Evolutionary conservation across 2,113 vertebrate genomes (phyloP).

Genomic region (Thomomys bottae): DNA sequence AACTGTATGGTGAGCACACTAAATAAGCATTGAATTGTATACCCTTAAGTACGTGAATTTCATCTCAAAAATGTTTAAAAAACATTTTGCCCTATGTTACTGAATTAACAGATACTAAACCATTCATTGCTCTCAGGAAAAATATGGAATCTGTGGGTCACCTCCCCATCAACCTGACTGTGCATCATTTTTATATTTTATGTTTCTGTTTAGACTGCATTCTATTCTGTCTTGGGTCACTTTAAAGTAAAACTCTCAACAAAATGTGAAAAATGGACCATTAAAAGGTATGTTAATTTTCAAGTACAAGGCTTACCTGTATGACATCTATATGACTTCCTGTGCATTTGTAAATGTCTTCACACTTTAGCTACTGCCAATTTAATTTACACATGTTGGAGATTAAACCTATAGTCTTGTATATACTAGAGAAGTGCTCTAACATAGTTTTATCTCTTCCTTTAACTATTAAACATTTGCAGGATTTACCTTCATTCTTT

Average conservation of each 20-base stretch:
- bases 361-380: neutral
- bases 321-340: neutral
- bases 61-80: no score
- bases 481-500: slow-evolving; percentile 59
- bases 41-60: neutral
- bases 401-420: neutral
- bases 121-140: neutral
- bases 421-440: neutral
- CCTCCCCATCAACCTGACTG: neutral
- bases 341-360: slow-evolving; percentile 35
- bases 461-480: slow-evolving; percentile 31
- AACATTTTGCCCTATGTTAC: neutral
- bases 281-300: neutral
- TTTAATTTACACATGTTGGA: neutral
- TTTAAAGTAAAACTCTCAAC: neutral
- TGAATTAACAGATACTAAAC: neutral
- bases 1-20: neutral
- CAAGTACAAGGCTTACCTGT: neutral
- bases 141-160: neutral
- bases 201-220: neutral
- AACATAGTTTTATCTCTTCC: neutral
- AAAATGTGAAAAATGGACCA: neutral
- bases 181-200: neutral
- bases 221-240: neutral
- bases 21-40: neutral